Evolutionary conservation across 2,113 vertebrate genomes (phyloP).

Genomic region (Cavia porcellus): DNA sequence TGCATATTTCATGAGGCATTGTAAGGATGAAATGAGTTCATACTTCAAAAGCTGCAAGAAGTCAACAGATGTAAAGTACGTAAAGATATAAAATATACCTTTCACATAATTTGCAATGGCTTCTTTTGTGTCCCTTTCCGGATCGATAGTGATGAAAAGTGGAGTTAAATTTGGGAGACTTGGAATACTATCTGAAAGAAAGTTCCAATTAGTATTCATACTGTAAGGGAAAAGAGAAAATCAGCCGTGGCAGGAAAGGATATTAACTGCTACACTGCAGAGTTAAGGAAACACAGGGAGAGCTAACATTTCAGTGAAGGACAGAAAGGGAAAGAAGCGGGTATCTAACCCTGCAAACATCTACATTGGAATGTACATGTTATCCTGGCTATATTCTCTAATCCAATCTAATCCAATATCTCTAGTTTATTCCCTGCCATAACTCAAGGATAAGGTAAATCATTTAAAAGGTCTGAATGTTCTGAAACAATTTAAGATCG

Average conservation of each 20-base stretch:
- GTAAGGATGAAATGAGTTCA: neutral
- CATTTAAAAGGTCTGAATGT: neutral
- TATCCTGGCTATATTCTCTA: neutral
- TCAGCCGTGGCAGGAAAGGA: neutral
- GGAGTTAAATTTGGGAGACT: slow-evolving; percentile 94
- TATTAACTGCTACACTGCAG: neutral
- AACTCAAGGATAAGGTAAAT: neutral
- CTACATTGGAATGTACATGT: fast-evolving
- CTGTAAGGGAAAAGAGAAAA: neutral
- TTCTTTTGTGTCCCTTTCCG: slow-evolving; percentile 93
- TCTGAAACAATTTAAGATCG: neutral
- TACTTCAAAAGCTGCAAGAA: neutral
- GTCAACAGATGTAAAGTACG: neutral
- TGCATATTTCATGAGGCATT: neutral
- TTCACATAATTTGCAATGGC: slow-evolving; percentile 94
- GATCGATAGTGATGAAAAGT: slow-evolving; percentile 97
- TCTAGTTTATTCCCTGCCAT: fast-evolving
- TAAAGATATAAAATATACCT: slow-evolving; percentile 88
- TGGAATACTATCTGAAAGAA: slow-evolving; percentile 91
- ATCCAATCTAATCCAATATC: neutral
- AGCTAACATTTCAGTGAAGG: fast-evolving
- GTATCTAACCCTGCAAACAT: too few species aligned
- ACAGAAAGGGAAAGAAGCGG: neutral
- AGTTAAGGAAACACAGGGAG: neutral
- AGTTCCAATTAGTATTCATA: neutral